phyloP scores from a whole-genome alignment of 2,888 invertebrate genomes.

The Notocelia uddmanniana region DNA sequence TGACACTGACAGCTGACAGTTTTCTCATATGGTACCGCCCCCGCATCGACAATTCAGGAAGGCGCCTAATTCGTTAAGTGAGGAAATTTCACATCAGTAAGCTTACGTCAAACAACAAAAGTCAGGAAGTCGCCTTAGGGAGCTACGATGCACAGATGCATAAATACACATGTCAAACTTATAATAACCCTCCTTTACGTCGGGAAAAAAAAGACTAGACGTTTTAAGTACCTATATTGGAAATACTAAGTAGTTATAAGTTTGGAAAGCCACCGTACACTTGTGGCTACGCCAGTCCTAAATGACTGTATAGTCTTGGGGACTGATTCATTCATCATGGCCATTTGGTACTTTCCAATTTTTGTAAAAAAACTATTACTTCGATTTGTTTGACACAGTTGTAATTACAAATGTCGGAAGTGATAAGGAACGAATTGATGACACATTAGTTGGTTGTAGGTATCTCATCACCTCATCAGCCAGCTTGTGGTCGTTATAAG shows the following conservation, averaged over 20 bases:
- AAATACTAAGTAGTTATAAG: background rate
- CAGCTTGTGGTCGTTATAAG: background rate
- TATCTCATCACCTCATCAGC: too few species aligned
- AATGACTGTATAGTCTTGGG: conserved; percentile 37
- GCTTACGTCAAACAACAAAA: too few species aligned
- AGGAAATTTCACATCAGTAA: too few species aligned
- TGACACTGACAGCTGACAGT: too few species aligned
- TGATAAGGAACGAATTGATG: background rate
- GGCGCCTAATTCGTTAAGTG: too few species aligned
- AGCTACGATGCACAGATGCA: too few species aligned
- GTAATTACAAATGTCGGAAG: background rate
- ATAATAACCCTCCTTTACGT: too few species aligned
- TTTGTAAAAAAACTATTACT: conserved; percentile 27
- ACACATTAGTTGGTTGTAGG: background rate
- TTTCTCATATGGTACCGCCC: too few species aligned
- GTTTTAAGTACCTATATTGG: background rate
- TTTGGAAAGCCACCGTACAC: conserved; percentile 19
- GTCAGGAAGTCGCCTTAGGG: too few species aligned
- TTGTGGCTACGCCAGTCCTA: conserved; percentile 22
- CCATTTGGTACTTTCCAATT: conserved; percentile 38
- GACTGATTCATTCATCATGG: conserved; percentile 31
- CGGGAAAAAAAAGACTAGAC: too few species aligned
- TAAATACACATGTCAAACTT: too few species aligned
- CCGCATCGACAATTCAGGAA: too few species aligned
- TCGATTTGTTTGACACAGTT: conserved; percentile 11